phyloP scores from a whole-genome alignment of 2,888 invertebrate genomes.

The Anorthoa munda region DNA sequence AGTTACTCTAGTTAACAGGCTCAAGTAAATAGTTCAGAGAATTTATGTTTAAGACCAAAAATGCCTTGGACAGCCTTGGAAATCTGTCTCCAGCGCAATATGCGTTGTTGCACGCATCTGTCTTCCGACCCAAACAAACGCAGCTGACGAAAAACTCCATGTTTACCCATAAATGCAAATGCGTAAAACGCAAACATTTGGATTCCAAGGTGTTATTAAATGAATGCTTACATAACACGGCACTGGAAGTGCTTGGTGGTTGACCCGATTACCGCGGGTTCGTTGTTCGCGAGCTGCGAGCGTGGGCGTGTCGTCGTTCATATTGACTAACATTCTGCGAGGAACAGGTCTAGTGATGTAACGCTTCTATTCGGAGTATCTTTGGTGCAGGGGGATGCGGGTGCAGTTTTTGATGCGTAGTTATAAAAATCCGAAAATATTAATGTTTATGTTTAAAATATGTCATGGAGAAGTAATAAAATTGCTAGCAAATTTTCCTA shows the following conservation, averaged over 20 bases:
- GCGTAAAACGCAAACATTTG: conserved; percentile 3
- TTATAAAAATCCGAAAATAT: background rate
- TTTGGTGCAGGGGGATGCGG: background rate
- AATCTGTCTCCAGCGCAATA: background rate
- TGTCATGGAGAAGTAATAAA: background rate
- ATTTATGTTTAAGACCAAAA: too few relatives aligned
- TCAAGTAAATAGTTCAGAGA: too few relatives aligned
- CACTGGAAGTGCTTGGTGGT: conserved; percentile 52
- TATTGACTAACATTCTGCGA: conserved; percentile 58
- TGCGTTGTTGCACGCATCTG: background rate
- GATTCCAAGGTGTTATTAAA: conserved; percentile 35
- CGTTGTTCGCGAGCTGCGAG: conserved; percentile 73
- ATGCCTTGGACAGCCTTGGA: background rate
- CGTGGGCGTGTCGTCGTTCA: conserved; percentile 75
- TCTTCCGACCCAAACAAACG: background rate
- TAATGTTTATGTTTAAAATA: background rate
- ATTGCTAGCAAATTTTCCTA: background rate
- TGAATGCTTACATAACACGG: conserved; percentile 58
- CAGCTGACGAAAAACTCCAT: conserved; percentile 10
- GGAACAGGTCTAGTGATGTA: conserved; percentile 49
- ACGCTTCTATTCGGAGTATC: conserved; percentile 21
- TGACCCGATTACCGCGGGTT: conserved; percentile 81
- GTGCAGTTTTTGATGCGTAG: background rate
- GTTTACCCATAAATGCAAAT: conserved; percentile 27
- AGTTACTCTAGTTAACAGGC: too few relatives aligned